Conservation (phyloP, 2,797 vertebrate species). For the Xyrichtys novacula region DNA sequence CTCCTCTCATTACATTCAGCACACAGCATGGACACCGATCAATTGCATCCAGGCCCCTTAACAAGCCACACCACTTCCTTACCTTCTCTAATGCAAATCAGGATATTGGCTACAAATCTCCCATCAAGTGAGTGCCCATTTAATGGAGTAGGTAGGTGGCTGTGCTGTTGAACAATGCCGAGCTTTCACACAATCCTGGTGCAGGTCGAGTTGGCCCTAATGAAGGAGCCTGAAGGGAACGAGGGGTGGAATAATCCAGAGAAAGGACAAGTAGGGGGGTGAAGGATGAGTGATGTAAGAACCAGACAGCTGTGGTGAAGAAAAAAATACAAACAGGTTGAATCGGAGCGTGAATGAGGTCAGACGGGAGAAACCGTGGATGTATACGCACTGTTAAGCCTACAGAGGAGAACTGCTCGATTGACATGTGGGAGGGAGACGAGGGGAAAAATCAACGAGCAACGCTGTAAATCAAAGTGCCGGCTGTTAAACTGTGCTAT, state of each 20-base stretch:
- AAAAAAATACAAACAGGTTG: slow-evolving; percentile 44
- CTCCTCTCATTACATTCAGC: slow-evolving; percentile 77
- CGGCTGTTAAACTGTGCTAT: slow-evolving; percentile 36
- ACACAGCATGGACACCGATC: slow-evolving; percentile 74
- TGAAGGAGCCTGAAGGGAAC: slow-evolving; percentile 44
- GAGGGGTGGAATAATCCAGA: slow-evolving; percentile 32
- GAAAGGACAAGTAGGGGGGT: slow-evolving; percentile 48
- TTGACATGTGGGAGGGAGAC: slow-evolving; percentile 47
- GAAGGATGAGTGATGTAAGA: slow-evolving; percentile 74
- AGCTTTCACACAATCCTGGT: slow-evolving; percentile 44
- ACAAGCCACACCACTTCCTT: slow-evolving; percentile 81
- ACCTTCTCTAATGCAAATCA: slow-evolving; percentile 83
- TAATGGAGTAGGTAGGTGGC: slow-evolving; percentile 78
- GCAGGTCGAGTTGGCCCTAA: slow-evolving; percentile 50
- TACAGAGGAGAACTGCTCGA: slow-evolving; percentile 33
- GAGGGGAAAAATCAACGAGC: slow-evolving; percentile 45
- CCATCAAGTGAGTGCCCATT: slow-evolving; percentile 79
- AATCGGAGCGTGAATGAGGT: slow-evolving; percentile 70
- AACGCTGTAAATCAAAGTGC: slow-evolving; percentile 62
- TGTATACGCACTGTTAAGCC: slow-evolving; percentile 57
- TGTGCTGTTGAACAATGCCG: slow-evolving; percentile 47
- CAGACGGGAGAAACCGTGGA: slow-evolving; percentile 63
- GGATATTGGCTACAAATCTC: slow-evolving; percentile 83
- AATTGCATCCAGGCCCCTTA: slow-evolving; percentile 77
- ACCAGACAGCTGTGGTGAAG: slow-evolving; percentile 62